phyloP scores from a whole-genome alignment of 2,888 invertebrate genomes.

The Drosophila emarginata region DNA sequence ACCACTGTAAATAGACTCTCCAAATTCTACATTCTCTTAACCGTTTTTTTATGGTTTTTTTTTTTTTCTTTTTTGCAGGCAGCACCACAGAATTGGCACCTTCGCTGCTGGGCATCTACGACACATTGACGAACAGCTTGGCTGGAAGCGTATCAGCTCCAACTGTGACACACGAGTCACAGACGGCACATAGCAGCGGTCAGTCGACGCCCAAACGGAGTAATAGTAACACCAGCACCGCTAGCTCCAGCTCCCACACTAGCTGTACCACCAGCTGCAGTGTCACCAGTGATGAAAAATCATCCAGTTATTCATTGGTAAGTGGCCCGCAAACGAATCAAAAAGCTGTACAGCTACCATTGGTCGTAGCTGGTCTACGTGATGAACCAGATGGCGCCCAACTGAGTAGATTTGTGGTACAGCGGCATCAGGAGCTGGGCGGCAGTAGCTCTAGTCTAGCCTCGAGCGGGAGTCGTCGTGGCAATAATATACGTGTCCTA shows the following conservation, averaged over 20 bases:
- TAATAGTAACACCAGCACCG: slow-evolving; percentile 54
- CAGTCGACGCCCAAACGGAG: slow-evolving; percentile 63
- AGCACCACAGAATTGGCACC: slow-evolving; percentile 93
- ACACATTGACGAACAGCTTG: slow-evolving; percentile 86
- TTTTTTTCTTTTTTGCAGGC: slow-evolving; percentile 86
- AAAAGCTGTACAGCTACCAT: slow-evolving; percentile 24
- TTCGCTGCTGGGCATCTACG: slow-evolving; percentile 93
- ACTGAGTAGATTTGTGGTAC: slow-evolving; percentile 56
- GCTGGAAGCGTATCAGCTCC: slow-evolving; percentile 39
- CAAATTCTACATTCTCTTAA: background rate
- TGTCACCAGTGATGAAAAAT: slow-evolving; percentile 55
- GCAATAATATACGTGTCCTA: slow-evolving; percentile 79
- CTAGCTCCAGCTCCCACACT: slow-evolving; percentile 20
- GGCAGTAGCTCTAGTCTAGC: slow-evolving; percentile 60
- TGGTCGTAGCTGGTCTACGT: slow-evolving; percentile 58
- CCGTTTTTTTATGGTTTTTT: background rate
- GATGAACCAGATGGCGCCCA: slow-evolving; percentile 67
- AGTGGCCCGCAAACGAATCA: slow-evolving; percentile 25
- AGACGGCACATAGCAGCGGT: slow-evolving; percentile 57
- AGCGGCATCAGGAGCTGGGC: slow-evolving; percentile 53
- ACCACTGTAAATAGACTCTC: background rate
- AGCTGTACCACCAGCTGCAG: slow-evolving; percentile 25
- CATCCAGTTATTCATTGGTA: slow-evolving; percentile 55
- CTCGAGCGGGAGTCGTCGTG: slow-evolving; percentile 63
- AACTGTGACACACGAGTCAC: slow-evolving; percentile 21